Evolutionary conservation across 2,113 vertebrate species (phyloP).

Genomic region (Carollia perspicillata): DNA sequence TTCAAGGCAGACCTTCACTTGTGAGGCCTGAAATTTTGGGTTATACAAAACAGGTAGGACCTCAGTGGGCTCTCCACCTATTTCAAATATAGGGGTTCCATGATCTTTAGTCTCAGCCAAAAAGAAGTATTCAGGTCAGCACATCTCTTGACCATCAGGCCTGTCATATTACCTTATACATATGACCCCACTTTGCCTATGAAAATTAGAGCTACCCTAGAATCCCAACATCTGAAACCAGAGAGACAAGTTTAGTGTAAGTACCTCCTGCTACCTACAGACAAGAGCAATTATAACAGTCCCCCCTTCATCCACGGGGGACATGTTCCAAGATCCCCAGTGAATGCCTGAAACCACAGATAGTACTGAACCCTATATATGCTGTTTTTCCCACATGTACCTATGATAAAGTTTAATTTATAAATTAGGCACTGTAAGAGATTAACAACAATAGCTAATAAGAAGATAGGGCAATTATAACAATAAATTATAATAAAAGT

Average conservation of each 20-base stretch:
- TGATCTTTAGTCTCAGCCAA: neutral
- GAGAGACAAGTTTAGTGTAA: neutral
- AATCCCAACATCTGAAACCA: neutral
- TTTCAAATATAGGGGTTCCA: neutral
- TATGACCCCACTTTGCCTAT: neutral
- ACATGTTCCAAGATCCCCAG: neutral
- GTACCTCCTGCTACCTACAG: neutral
- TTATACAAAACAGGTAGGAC: neutral
- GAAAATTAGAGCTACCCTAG: neutral
- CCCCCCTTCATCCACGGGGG: neutral
- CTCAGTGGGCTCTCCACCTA: neutral
- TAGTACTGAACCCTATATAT: too few relatives aligned
- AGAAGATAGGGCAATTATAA: neutral
- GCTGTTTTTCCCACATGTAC: too few relatives aligned
- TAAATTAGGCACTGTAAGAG: too few relatives aligned
- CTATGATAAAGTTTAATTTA: too few relatives aligned
- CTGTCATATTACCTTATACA: neutral
- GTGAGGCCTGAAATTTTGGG: neutral
- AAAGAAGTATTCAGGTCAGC: neutral
- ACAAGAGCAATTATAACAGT: neutral
- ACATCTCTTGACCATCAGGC: neutral
- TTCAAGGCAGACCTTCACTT: neutral
- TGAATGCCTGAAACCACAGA: neutral
- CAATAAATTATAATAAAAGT: neutral
- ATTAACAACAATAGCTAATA: neutral